Conservation (phyloP, 2,888 invertebrate genomes). For the Reticulitermes lucifugus region DNA sequence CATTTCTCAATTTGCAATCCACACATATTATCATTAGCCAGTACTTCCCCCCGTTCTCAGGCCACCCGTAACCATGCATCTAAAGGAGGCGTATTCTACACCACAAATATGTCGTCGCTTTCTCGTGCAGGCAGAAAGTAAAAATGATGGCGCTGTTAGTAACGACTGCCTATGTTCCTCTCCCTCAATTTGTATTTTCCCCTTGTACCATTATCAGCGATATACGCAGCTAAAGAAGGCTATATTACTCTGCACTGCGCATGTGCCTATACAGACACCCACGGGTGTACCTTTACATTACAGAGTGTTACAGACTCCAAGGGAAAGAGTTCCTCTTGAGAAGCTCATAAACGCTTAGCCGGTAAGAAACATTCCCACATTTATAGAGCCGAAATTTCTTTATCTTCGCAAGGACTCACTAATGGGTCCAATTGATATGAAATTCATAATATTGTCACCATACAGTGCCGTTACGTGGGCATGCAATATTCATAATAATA, state of each 20-base stretch:
- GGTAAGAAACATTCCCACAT: no score
- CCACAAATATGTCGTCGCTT: conserved; percentile 33
- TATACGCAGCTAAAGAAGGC: conserved; percentile 19
- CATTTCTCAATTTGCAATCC: neutral
- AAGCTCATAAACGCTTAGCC: no score
- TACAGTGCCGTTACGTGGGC: no score
- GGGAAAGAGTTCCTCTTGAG: no score
- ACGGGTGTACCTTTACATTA: neutral
- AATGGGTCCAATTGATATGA: no score
- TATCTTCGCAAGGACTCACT: no score
- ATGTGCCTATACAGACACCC: neutral
- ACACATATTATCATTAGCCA: conserved; percentile 26
- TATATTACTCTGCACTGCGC: conserved; percentile 1
- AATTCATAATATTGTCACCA: no score
- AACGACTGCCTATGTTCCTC: conserved; percentile 42
- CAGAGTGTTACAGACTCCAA: no score
- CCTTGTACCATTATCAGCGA: conserved; percentile 26
- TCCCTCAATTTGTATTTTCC: conserved; percentile 20
- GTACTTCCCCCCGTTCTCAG: neutral
- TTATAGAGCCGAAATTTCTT: no score
- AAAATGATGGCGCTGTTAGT: conserved; percentile 46
- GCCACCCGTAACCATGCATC: conserved; percentile 14
- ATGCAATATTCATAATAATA: no score
- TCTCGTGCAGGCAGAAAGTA: conserved; percentile 26
- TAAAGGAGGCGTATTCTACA: conserved; percentile 21